Conservation (phyloP, 2,888 invertebrate species). For the Spodoptera picta region DNA sequence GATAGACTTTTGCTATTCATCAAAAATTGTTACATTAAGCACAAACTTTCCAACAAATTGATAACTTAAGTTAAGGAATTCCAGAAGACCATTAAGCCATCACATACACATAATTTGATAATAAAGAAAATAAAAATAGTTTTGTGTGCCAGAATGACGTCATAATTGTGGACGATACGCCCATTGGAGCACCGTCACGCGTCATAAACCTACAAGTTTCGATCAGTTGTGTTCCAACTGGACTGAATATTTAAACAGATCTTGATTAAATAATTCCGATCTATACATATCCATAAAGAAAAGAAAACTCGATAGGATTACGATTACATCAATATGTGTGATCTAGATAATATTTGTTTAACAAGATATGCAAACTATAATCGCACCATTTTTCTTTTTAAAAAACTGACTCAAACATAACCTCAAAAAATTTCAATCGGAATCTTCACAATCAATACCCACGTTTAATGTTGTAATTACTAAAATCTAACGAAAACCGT, state of each 20-base stretch:
- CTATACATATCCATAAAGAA: no score
- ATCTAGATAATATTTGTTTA: no score
- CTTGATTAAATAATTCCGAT: not conserved
- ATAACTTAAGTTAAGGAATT: no score
- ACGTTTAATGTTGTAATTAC: not conserved
- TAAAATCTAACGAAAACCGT: not conserved
- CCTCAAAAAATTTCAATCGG: not conserved
- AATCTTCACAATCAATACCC: not conserved
- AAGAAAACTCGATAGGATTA: no score
- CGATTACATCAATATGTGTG: no score
- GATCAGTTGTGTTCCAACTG: not conserved
- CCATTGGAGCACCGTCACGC: conserved; percentile 28
- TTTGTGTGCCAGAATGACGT: conserved; percentile 10
- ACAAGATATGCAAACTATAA: no score
- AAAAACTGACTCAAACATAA: not conserved
- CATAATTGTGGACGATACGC: conserved; percentile 32
- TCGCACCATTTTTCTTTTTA: not conserved
- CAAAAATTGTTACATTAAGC: no score
- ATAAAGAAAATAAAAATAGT: conserved; percentile 4
- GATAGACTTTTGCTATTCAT: no score
- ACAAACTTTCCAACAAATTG: no score
- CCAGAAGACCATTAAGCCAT: no score
- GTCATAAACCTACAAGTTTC: conserved; percentile 6
- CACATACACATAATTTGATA: conserved; percentile 4
- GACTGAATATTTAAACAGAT: conserved; percentile 7